These are phyloP conservation scores for Heliangelus exortis DNA, from an alignment of 2,797 vertebrate species.

Conservation along the genomic window DNA sequence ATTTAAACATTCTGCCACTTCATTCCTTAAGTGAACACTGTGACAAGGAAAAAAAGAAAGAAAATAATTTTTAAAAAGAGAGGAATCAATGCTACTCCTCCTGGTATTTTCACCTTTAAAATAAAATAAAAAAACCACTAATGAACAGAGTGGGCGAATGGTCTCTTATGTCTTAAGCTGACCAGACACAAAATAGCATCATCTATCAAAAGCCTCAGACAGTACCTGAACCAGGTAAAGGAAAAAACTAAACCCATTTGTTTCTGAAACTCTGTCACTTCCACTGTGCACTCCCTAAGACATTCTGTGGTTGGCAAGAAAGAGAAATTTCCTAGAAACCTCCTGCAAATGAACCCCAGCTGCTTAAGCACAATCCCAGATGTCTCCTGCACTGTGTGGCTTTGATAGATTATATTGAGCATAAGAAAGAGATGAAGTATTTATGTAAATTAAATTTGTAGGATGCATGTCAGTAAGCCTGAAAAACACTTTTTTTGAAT, in stretches of 20 bases:
- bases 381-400: conserved; percentile 69
- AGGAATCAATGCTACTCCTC: background rate
- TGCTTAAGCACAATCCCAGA: conserved; percentile 79
- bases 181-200: background rate
- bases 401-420: conserved; percentile 79
- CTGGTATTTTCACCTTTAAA: background rate
- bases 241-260: conserved; percentile 14
- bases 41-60: no score
- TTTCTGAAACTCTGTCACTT: conserved; percentile 44
- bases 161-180: background rate
- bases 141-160: no score
- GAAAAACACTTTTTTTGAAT: conserved; percentile 41
- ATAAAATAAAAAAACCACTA: background rate
- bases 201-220: background rate
- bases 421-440: conserved; percentile 79
- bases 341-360: conserved; percentile 79
- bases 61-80: background rate
- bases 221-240: background rate
- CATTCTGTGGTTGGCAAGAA: conserved; percentile 68
- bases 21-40: background rate
- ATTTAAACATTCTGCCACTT: background rate
- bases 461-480: conserved; percentile 72
- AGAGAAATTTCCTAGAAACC: conserved; percentile 65
- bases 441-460: conserved; percentile 79
- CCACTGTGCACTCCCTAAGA: background rate